Evolutionary conservation across 1,140 invertebrate genomes (phyloP), one percentile per base, ranked within the genome.

Genomic region (Cylas formicarius): DNA sequence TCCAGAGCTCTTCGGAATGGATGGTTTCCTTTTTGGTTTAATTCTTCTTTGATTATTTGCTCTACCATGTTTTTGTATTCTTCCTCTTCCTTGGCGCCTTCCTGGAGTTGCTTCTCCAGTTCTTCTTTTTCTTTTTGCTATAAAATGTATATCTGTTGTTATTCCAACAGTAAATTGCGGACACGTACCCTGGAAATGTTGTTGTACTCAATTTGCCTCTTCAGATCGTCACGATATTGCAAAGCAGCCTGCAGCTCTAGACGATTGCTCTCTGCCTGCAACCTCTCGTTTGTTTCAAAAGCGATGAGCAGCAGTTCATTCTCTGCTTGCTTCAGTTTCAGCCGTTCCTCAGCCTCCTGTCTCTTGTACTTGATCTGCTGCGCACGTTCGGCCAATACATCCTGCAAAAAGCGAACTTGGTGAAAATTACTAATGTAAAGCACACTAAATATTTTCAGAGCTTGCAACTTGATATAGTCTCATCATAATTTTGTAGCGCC

Each of bases 151-250:
- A n/a, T 3, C 14, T 13, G 11, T 10, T 24, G n/a, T n/a, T 13
- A 22, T 19, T 9, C 10, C 19, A 20, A 20, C 19, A 20, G 10
- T 8, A 21, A 4, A 9, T 36, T 20, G 7, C 3, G 9, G 17
- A 36, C 9, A 31, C 42, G 50, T 50, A 65, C 63, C 50, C 56
- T 53, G 14, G 61, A 23, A 21, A 48, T 6, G 31, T 53, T 60
- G 28, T 57, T 62, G 33, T 62, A 58, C 33, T 63, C 58, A 33
- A 66, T 63, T 43, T 66, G 63, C 37, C 55, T 55, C 6, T 44
- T 31, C 10, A 66, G 32, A 42, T 66, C 62, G 7, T 56, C 54
- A n/a, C 55, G 35, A 34, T 66, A 64, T 32, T 61, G 42, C 18
- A 39, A 19, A 24, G 39, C 47, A 8, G 45, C 53, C 29, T 56